A percentile compares a stretch with the other conserved stretches of the same genome.
Conservation (phyloP, 2,113 vertebrate genomes). For the Saguinus midas region DNA sequence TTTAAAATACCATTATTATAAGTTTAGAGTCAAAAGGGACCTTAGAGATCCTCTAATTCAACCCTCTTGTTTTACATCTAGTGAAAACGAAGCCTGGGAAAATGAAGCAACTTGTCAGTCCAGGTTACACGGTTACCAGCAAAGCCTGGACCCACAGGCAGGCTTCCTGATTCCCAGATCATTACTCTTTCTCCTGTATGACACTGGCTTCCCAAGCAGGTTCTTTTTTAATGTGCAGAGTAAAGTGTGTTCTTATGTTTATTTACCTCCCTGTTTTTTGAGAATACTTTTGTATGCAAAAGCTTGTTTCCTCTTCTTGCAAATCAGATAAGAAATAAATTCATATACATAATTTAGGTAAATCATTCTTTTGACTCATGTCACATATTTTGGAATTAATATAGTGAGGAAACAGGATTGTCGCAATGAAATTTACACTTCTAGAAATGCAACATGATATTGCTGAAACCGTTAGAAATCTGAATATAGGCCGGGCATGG, state of each 20-base stretch:
- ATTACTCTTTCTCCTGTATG: neutral
- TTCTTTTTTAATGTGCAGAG: neutral
- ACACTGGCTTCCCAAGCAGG: neutral
- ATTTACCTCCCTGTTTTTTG: neutral
- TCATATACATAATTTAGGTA: neutral
- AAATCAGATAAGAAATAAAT: conserved; percentile 33
- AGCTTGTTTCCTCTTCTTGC: neutral
- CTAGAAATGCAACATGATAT: neutral
- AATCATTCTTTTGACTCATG: conserved; percentile 31
- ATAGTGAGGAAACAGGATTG: neutral
- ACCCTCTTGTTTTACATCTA: neutral
- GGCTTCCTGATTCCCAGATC: neutral
- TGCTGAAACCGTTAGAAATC: conserved; percentile 15
- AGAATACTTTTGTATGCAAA: neutral
- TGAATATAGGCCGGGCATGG: neutral
- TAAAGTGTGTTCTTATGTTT: neutral
- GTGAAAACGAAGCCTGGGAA: neutral
- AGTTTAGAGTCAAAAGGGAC: neutral
- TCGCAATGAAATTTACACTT: conserved; percentile 9
- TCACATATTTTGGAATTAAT: conserved; percentile 41
- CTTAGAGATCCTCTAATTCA: neutral
- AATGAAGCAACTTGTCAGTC: neutral
- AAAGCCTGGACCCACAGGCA: neutral
- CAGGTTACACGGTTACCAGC: neutral
- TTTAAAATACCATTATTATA: neutral